Evolutionary conservation across 2,113 vertebrate genomes (phyloP).

Genomic region (Mustela nigripes): DNA sequence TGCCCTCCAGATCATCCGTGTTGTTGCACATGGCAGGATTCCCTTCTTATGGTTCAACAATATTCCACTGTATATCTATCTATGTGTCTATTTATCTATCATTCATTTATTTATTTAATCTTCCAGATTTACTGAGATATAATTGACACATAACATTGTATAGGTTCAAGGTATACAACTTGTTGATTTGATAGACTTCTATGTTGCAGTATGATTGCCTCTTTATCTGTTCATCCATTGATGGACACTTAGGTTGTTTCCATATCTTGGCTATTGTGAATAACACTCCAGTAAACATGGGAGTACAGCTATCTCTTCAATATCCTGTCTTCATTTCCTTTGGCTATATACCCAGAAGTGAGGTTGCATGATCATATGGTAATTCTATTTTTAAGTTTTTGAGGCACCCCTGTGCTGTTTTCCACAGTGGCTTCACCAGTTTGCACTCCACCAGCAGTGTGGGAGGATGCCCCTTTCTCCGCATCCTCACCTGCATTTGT

Average conservation of each 20-base stretch:
- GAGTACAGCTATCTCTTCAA: neutral
- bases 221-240: neutral
- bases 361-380: neutral
- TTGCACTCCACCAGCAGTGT: neutral
- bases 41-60: neutral
- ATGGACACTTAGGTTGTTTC: neutral
- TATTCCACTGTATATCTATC: neutral
- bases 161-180: neutral
- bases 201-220: neutral
- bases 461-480: neutral
- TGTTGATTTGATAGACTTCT: neutral
- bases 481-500: neutral
- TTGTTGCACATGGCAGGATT: neutral
- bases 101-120: neutral
- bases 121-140: neutral
- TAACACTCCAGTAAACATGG: neutral
- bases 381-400: neutral
- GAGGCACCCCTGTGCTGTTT: neutral
- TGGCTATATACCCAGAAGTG: neutral
- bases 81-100: neutral
- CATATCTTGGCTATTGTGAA: neutral
- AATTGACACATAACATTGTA: neutral
- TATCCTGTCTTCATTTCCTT: neutral
- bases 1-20: neutral
- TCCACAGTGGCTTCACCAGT: neutral